phyloP scores from a whole-genome alignment of 2,888 invertebrate genomes.

The Poecilus cupreus region DNA sequence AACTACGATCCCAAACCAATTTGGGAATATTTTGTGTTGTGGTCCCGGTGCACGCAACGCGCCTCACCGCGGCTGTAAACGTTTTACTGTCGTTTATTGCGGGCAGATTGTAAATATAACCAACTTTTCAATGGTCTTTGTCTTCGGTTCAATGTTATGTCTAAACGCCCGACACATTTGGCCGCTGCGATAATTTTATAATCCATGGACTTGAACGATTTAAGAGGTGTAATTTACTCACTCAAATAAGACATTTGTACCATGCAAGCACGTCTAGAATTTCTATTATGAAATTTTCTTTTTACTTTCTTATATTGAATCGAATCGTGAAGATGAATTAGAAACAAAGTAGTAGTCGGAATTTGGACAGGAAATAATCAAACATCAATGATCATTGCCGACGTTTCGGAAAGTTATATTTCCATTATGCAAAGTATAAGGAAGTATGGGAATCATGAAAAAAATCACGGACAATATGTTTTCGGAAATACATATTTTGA shows the following conservation, averaged over 20 bases:
- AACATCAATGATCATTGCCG: no score
- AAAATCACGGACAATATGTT: no score
- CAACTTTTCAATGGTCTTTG: conserved; percentile 6
- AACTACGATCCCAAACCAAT: conserved; percentile 55
- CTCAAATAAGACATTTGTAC: conserved; percentile 15
- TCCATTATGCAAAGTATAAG: no score
- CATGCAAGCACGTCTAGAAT: background rate
- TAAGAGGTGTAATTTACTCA: background rate
- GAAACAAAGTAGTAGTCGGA: no score
- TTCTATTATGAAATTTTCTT: background rate
- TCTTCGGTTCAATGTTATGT: background rate
- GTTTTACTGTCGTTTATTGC: conserved; percentile 51
- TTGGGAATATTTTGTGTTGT: conserved; percentile 38
- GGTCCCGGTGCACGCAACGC: conserved; percentile 48
- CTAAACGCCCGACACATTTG: background rate
- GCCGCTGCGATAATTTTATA: conserved; percentile 5
- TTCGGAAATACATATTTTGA: no score
- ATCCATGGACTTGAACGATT: background rate
- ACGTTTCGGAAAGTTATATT: no score
- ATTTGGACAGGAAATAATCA: no score
- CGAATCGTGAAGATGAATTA: no score
- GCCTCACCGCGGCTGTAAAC: background rate
- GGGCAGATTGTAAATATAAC: conserved; percentile 56
- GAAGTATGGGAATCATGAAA: no score
- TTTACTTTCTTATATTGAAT: no score